Conservation (phyloP, 2,888 invertebrate genomes). For the Spodoptera picta region DNA sequence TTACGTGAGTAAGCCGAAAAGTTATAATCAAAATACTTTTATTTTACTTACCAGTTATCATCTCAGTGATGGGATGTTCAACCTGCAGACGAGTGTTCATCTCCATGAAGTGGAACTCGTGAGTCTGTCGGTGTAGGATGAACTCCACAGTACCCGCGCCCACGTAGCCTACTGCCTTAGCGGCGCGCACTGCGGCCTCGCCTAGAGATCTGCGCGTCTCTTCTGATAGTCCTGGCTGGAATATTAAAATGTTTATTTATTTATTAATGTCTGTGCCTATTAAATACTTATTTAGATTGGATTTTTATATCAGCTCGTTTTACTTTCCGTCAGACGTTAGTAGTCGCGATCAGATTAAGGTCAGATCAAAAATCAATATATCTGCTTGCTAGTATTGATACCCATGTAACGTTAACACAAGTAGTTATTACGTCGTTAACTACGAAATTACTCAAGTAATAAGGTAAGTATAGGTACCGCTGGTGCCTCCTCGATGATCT, state of each 20-base stretch:
- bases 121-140: constrained; percentile 95
- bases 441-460: no score
- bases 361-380: no score
- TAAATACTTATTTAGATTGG: no score
- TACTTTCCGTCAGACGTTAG: no score
- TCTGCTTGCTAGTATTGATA: no score
- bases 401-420: no score
- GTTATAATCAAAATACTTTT: no score
- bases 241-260: background rate
- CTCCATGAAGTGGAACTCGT: constrained; percentile 99
- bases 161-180: constrained; percentile 98
- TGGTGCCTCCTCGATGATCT: constrained; percentile 99
- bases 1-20: no score
- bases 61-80: constrained; percentile 99
- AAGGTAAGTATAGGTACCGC: constrained; percentile 88
- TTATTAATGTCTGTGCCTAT: no score
- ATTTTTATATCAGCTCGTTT: no score
- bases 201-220: constrained; percentile 94
- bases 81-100: constrained; percentile 99
- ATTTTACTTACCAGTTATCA: constrained; percentile 93
- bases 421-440: no score
- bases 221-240: constrained; percentile 94
- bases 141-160: constrained; percentile 99
- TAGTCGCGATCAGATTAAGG: no score
- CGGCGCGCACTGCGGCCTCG: constrained; percentile 97